Conservation (phyloP, 2,888 invertebrate species). For the Colletes collaris region DNA sequence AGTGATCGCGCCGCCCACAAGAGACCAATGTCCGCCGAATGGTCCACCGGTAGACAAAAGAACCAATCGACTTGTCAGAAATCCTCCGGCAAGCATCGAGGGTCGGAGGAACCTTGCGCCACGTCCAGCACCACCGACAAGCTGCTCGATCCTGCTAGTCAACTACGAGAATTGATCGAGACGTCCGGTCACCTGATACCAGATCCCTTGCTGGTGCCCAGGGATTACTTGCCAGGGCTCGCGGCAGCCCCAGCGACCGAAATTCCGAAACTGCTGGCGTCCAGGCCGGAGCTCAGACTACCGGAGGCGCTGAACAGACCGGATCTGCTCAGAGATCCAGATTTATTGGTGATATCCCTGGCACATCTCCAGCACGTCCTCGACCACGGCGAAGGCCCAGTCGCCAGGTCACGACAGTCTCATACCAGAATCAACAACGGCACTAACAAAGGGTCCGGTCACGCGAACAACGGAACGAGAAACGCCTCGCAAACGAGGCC, state of each 20-base stretch:
- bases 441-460: constrained; percentile 61
- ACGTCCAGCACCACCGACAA: constrained; percentile 68
- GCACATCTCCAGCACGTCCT: constrained; percentile 86
- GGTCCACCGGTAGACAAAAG: constrained; percentile 52
- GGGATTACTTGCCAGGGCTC: constrained; percentile 89
- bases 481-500: constrained; percentile 65
- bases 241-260: constrained; percentile 89
- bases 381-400: constrained; percentile 76
- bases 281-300: constrained; percentile 89
- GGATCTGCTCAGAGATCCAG: constrained; percentile 89
- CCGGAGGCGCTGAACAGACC: constrained; percentile 90
- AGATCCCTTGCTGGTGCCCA: constrained; percentile 92
- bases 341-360: constrained; percentile 90
- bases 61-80: constrained; percentile 52
- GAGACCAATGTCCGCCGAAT: constrained; percentile 69
- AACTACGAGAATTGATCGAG: constrained; percentile 88
- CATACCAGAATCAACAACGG: constrained; percentile 49
- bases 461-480: constrained; percentile 50
- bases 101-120: constrained; percentile 50
- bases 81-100: constrained; percentile 14
- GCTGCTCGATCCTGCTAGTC: constrained; percentile 85
- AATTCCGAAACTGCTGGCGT: constrained; percentile 89
- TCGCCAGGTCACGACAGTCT: constrained; percentile 61
- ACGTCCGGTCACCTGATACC: constrained; percentile 89
- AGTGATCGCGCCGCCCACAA: constrained; percentile 63